Conservation (phyloP, 1,140 invertebrate species). For the Cotesia vestalis region DNA sequence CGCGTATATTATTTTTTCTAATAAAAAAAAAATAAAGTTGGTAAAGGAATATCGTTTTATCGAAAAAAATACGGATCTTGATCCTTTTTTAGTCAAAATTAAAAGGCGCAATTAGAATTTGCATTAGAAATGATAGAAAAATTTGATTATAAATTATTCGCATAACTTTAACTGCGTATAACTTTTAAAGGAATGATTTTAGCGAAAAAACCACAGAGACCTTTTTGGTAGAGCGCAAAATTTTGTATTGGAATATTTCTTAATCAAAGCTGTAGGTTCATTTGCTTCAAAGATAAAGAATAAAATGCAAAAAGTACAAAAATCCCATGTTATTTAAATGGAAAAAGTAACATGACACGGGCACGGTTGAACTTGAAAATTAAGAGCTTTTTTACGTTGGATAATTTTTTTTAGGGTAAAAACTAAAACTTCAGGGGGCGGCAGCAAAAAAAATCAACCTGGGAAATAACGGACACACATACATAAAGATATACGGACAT, state of each 20-base stretch:
- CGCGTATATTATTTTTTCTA: too few species aligned
- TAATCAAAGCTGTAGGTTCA: background rate
- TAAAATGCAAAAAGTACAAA: conserved; percentile 7
- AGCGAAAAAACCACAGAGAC: background rate
- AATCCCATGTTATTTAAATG: conserved; percentile 9
- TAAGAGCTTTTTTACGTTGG: conserved; percentile 10
- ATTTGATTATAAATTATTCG: too few species aligned
- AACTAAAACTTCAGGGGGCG: background rate
- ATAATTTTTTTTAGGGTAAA: conserved; percentile 9
- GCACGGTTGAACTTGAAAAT: conserved; percentile 10
- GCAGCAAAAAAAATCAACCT: conserved; percentile 5
- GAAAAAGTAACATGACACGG: background rate
- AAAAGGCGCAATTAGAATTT: too few species aligned
- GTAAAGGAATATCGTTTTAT: too few species aligned
- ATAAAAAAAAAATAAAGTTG: too few species aligned
- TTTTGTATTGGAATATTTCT: background rate
- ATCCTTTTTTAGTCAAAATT: too few species aligned
- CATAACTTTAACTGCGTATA: background rate
- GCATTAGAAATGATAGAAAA: too few species aligned
- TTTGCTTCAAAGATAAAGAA: background rate
- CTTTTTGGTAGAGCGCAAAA: background rate
- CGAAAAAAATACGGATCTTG: too few species aligned
- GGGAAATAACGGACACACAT: background rate
- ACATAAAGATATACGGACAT: too few species aligned
- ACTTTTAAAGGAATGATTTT: conserved; percentile 2